phyloP scores from a whole-genome alignment of 2,797 vertebrate species.

The Pipistrellus pipistrellus region DNA sequence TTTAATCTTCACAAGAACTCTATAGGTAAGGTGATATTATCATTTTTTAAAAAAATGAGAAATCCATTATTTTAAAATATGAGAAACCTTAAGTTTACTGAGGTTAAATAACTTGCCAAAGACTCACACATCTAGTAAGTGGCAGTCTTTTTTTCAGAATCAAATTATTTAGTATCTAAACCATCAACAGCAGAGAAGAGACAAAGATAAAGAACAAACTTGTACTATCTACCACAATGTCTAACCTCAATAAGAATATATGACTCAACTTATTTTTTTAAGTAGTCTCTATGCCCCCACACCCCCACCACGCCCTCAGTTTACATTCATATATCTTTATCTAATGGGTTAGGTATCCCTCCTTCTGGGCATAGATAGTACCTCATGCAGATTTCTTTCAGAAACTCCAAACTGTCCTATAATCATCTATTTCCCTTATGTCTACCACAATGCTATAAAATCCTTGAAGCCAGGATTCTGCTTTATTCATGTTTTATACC shows the following conservation, averaged over 20 bases:
- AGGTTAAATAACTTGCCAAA: slow-evolving; percentile 37
- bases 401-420: slow-evolving; percentile 6
- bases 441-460: neutral
- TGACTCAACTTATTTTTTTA: neutral
- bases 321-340: slow-evolving; percentile 3
- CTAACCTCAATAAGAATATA: neutral
- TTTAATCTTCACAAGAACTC: slow-evolving; percentile 39
- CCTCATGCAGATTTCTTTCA: neutral
- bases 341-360: neutral
- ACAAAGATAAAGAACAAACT: neutral
- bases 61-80: neutral
- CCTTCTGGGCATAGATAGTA: neutral
- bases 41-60: neutral
- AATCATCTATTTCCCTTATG: neutral
- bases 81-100: neutral
- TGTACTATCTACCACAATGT: neutral
- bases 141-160: slow-evolving; percentile 22
- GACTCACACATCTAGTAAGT: neutral
- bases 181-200: neutral
- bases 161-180: slow-evolving; percentile 54
- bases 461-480: slow-evolving; percentile 36
- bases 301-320: neutral
- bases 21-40: neutral
- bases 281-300: neutral
- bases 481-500: neutral